A percentile compares a stretch with the other conserved stretches of the same genome.
These are phyloP conservation scores for Helicolenus hilgendorfi DNA, from an alignment of 2,797 vertebrate genomes.

Conservation along the genomic window DNA sequence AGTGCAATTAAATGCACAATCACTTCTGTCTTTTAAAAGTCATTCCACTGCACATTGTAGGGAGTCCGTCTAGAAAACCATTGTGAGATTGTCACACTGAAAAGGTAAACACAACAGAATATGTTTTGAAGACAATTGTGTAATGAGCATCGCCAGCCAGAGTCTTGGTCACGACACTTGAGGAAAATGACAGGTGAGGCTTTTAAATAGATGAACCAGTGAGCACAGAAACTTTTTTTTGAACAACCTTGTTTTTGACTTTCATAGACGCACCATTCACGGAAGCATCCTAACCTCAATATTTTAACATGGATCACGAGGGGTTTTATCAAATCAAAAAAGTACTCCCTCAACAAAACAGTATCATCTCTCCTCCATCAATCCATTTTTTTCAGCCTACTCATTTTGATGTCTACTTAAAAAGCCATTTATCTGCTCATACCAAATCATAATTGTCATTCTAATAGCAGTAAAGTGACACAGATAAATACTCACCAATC, in stretches of 20 bases:
- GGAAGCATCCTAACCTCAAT: not conserved
- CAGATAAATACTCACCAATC: conserved; percentile 63
- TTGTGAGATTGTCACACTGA: not conserved
- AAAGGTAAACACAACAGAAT: not conserved
- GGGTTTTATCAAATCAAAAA: conserved; percentile 57
- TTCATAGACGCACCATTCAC: not conserved
- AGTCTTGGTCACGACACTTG: not conserved
- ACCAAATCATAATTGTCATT: conserved; percentile 70
- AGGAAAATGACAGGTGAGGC: not conserved
- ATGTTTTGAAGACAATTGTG: not conserved
- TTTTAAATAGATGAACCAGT: not conserved
- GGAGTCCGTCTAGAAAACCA: not conserved
- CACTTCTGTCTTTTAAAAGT: not conserved
- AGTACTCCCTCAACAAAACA: conserved; percentile 33
- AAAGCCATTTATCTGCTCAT: conserved; percentile 68
- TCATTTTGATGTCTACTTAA: conserved; percentile 49
- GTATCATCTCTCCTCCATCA: conserved; percentile 35
- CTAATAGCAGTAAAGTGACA: conserved; percentile 71
- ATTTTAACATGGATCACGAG: conserved; percentile 27
- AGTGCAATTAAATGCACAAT: not conserved
- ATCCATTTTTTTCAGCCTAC: conserved; percentile 34
- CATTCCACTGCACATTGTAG: not conserved
- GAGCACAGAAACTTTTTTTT: not conserved
- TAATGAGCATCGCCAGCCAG: not conserved
- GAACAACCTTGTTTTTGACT: conserved; percentile 25